Evolutionary conservation across 2,113 vertebrate species (phyloP), one percentile per base, ranked within the genome.

Genomic region (Oryzias curvinotus): DNA sequence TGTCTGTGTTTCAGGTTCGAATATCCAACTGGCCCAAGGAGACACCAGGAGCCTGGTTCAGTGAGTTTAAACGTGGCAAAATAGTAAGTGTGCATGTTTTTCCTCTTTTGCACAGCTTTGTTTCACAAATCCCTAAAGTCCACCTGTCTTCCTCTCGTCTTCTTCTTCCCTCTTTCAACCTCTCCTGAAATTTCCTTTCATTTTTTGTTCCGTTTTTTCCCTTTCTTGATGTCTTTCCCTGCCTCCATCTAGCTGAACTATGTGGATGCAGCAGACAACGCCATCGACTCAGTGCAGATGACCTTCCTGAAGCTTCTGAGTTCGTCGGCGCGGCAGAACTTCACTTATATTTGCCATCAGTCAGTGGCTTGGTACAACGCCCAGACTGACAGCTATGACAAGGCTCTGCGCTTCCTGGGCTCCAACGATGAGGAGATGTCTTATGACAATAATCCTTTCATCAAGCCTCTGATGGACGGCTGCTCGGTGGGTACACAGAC

Each of bases 21-120:
- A 93, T 98, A 91, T 99, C 96, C 19, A 97, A 96, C 0, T 99
- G 97, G 97, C 96, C 97, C 36, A 99, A 99, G 77, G 97, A 99
- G 85, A 86, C 91, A 54, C 95, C 96, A 25, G 95, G 96, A 77
- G 95, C 96, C 60, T 98, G 97, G 97, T 99, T 96, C 83, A 99
- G 97, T 87, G 97, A 98, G 92, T 98, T 99, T 77, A 99, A 98
- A 81, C 94, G 96, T 82, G 97, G 97, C 52, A 98, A 98, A 88
- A 93, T 99, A 68, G 97, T 99, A 92, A 92, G 95, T 95, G 47
- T 46, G 13, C 21, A 23, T 25, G 21, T 15, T 18, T 0, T 48
- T 50, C 18, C 23, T 17, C 5, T 23, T 1, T 47, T 43, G 17
- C 5, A 47, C 5, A 47, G 16, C n/a, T n/a, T n/a, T n/a, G 7